Evolutionary conservation across 2,113 vertebrate genomes (phyloP).

Genomic region (Spheniscus mendiculus): DNA sequence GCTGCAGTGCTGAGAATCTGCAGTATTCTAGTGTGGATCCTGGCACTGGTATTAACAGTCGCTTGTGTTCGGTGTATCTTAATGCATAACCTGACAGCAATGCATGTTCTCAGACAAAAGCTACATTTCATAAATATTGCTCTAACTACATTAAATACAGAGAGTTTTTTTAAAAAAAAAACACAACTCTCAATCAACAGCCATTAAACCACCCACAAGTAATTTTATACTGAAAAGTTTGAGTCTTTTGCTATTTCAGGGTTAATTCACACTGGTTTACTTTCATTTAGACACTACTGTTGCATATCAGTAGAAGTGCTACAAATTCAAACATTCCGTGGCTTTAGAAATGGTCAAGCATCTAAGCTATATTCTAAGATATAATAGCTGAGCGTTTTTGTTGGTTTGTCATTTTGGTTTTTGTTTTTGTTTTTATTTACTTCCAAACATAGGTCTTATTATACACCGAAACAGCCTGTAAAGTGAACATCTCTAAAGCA

Average conservation of each 20-base stretch:
- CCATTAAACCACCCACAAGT: background rate
- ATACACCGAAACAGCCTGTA: background rate
- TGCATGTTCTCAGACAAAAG: background rate
- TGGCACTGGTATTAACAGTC: background rate
- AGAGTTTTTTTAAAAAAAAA: background rate
- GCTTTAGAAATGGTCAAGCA: background rate
- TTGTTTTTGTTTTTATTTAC: background rate
- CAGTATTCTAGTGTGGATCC: background rate
- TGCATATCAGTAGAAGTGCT: background rate
- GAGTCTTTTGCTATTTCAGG: background rate
- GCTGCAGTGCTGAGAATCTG: background rate
- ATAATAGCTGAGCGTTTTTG: background rate
- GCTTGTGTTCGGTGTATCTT: background rate
- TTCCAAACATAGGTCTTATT: background rate
- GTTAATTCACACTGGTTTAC: background rate
- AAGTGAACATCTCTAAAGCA: background rate
- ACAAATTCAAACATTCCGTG: background rate
- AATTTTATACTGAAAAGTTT: background rate
- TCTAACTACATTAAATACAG: background rate
- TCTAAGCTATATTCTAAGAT: background rate
- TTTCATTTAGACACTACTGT: background rate
- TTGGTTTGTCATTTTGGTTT: background rate
- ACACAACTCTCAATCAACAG: background rate
- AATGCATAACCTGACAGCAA: background rate
- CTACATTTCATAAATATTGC: background rate